Conservation (phyloP, 1,140 invertebrate species). For the Bombus polaris region DNA sequence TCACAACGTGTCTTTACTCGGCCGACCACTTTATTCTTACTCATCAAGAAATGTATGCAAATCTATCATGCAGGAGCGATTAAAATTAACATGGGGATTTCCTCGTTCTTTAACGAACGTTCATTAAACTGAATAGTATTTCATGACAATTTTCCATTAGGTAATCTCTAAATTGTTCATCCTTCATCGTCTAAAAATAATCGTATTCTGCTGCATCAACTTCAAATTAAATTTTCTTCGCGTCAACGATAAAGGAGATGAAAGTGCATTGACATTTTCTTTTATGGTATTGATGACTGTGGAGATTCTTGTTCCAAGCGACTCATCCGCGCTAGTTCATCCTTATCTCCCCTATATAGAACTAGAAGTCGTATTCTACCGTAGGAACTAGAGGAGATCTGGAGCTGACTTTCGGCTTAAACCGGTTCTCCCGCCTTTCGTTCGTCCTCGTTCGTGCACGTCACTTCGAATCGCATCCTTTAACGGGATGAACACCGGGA, state of each 20-base stretch:
- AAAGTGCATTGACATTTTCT: neutral
- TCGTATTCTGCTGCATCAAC: too few species aligned
- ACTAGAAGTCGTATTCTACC: constrained; percentile 31
- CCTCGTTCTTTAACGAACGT: neutral
- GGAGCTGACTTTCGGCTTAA: constrained; percentile 68
- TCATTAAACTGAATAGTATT: neutral
- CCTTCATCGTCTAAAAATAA: neutral
- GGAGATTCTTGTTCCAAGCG: neutral
- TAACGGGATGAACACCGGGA: constrained; percentile 68
- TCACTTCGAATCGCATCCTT: constrained; percentile 57
- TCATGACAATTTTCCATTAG: neutral
- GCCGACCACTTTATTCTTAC: constrained; percentile 4
- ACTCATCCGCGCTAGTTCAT: neutral
- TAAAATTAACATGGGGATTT: neutral
- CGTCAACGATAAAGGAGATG: neutral
- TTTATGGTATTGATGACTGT: neutral
- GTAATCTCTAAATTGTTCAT: neutral
- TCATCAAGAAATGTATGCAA: neutral
- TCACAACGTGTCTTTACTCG: constrained; percentile 15
- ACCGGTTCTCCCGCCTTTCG: constrained; percentile 70
- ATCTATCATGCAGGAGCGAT: neutral
- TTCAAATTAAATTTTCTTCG: too few species aligned
- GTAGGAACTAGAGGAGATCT: constrained; percentile 52
- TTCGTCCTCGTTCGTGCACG: constrained; percentile 51
- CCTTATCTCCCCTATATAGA: constrained; percentile 33